Percentiles rank a stretch among this genome's conserved stretches.
These are phyloP conservation scores for Meliscaeva auricollis DNA, from an alignment of 2,888 invertebrate genomes.

Conservation along the genomic window DNA sequence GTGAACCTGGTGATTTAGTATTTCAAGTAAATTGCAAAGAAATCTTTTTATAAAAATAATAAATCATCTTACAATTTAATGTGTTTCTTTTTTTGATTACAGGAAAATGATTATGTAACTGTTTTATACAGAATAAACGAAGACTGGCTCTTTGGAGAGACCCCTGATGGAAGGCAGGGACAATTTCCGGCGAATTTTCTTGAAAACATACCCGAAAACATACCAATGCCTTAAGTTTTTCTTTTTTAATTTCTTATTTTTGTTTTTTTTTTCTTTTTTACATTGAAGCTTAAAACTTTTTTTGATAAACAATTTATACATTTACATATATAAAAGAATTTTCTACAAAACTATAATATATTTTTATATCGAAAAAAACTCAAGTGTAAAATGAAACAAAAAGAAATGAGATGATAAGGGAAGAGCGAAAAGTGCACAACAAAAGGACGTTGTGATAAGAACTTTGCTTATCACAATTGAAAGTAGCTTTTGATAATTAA, in stretches of 20 bases:
- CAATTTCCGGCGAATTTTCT: conserved; percentile 93
- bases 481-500: conserved; percentile 70
- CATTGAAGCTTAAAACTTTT: conserved; percentile 18
- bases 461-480: conserved; percentile 47
- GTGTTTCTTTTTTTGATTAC: conserved; percentile 70
- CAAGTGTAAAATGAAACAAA: conserved; percentile 2
- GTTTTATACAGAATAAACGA: conserved; percentile 89
- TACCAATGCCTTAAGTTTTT: conserved; percentile 81
- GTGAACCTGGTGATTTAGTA: conserved; percentile 86
- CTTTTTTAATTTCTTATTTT: conserved; percentile 6
- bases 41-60: background rate
- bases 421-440: conserved; percentile 25
- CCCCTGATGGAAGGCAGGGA: conserved; percentile 86
- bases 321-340: conserved; percentile 28
- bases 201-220: conserved; percentile 85
- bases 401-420: conserved; percentile 19
- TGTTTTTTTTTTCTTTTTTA: background rate
- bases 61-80: background rate
- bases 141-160: conserved; percentile 92
- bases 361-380: conserved; percentile 57
- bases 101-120: conserved; percentile 87
- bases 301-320: conserved; percentile 52
- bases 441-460: conserved; percentile 21
- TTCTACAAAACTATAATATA: conserved; percentile 55
- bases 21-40: conserved; percentile 84